phyloP scores from a whole-genome alignment of 2,888 invertebrate genomes.

The Plagiodera versicolora region DNA sequence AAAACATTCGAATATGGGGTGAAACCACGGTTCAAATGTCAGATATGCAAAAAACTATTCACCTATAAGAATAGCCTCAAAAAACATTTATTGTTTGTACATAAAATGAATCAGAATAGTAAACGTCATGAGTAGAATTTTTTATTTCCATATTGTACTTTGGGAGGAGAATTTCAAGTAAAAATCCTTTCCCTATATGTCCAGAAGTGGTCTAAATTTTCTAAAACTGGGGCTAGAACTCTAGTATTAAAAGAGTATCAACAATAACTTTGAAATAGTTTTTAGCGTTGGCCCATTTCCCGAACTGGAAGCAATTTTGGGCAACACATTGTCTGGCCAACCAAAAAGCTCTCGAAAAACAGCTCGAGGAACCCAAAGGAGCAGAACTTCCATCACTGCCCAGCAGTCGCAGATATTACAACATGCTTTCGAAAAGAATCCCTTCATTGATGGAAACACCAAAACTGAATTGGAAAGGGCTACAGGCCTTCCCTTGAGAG shows the following conservation, averaged over 20 bases:
- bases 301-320: background rate
- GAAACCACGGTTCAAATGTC: conserved; percentile 28
- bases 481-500: conserved; percentile 25
- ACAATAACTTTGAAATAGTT: background rate
- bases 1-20: conserved; percentile 30
- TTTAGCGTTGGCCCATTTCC: background rate
- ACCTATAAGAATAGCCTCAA: conserved; percentile 14
- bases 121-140: no score
- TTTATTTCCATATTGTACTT: no score
- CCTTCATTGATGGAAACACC: conserved; percentile 16
- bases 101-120: background rate
- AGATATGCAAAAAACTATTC: conserved; percentile 19
- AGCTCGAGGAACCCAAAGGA: background rate
- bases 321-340: background rate
- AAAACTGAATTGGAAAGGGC: conserved; percentile 21
- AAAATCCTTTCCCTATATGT: no score
- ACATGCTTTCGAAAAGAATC: conserved; percentile 20
- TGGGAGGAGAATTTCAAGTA: no score
- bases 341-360: background rate
- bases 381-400: conserved; percentile 24
- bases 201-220: no score
- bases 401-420: conserved; percentile 22
- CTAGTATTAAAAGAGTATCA: background rate
- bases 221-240: background rate
- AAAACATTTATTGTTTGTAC: background rate